phyloP scores from a whole-genome alignment of 2,113 vertebrate genomes.

The Probosciger aterrimus region DNA sequence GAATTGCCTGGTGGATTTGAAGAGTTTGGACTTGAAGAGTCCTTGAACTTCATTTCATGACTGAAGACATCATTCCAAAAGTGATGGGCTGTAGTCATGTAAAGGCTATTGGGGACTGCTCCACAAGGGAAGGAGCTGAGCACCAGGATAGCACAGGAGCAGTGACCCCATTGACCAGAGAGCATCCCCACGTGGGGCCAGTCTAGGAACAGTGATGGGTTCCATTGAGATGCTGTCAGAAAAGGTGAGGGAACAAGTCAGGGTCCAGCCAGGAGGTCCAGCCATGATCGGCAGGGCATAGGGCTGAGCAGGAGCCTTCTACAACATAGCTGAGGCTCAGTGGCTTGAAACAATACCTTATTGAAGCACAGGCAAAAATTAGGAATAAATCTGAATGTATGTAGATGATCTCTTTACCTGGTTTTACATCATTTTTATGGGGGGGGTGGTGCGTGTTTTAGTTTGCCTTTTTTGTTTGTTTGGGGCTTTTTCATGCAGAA shows the following conservation, averaged over 20 bases:
- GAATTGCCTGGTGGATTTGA: not conserved
- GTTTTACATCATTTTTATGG: not conserved
- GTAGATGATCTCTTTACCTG: not conserved
- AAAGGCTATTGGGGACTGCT: not conserved
- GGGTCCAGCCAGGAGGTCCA: not conserved
- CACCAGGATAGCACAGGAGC: not conserved
- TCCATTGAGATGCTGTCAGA: not conserved
- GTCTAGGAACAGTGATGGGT: not conserved
- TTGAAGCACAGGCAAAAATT: not conserved
- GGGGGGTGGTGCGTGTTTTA: not conserved
- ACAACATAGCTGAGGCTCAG: not conserved
- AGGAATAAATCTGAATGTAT: not conserved
- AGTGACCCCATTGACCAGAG: not conserved
- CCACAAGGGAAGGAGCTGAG: not conserved
- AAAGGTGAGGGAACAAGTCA: not conserved
- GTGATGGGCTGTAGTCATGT: not conserved
- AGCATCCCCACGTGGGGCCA: fast-evolving
- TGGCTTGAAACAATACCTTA: not conserved
- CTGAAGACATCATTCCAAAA: not conserved
- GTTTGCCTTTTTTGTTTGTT: fast-evolving
- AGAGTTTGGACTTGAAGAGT: not conserved
- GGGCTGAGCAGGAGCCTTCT: not conserved
- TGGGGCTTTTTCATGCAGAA: not conserved
- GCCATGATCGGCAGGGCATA: not conserved
- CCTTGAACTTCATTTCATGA: not conserved